These are phyloP conservation scores for Macrobrachium rosenbergii DNA, from an alignment of 1,140 invertebrate species.

Conservation along the genomic window DNA sequence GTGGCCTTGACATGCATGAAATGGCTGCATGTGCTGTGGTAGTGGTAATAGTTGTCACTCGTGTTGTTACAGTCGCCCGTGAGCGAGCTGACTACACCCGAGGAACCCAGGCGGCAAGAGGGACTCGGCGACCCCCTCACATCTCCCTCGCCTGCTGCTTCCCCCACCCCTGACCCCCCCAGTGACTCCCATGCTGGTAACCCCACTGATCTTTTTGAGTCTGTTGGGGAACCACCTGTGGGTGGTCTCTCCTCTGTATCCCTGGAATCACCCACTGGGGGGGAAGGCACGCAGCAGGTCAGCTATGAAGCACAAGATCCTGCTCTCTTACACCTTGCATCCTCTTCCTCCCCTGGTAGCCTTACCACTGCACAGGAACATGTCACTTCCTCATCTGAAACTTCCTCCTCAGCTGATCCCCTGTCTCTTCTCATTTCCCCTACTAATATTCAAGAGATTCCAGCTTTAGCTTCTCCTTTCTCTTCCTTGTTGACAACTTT, in stretches of 20 bases:
- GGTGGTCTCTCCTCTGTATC: constrained; percentile 48
- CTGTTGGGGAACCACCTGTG: constrained; percentile 47
- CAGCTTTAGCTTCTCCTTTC: neutral
- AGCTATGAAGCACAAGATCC: constrained; percentile 47
- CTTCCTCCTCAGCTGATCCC: neutral
- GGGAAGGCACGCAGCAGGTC: constrained; percentile 58
- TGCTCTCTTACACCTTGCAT: constrained; percentile 4
- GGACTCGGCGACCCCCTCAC: constrained; percentile 47
- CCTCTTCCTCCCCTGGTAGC: neutral
- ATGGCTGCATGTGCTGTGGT: constrained; percentile 39
- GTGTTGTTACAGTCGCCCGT: constrained; percentile 60
- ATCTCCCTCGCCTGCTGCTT: constrained; percentile 48
- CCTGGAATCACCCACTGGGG: constrained; percentile 48
- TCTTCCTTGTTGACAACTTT: neutral
- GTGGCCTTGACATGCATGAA: constrained; percentile 35
- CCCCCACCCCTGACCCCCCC: constrained; percentile 51
- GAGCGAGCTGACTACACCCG: constrained; percentile 58
- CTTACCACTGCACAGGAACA: neutral
- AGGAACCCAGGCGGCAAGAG: constrained; percentile 43
- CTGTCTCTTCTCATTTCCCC: neutral
- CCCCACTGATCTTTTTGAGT: constrained; percentile 50
- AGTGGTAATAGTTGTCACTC: constrained; percentile 57
- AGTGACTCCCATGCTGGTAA: constrained; percentile 40
- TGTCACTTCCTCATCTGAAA: neutral
- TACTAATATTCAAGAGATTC: neutral